phyloP scores from a whole-genome alignment of 1,140 invertebrate genomes.

The Drosophila burlai region DNA sequence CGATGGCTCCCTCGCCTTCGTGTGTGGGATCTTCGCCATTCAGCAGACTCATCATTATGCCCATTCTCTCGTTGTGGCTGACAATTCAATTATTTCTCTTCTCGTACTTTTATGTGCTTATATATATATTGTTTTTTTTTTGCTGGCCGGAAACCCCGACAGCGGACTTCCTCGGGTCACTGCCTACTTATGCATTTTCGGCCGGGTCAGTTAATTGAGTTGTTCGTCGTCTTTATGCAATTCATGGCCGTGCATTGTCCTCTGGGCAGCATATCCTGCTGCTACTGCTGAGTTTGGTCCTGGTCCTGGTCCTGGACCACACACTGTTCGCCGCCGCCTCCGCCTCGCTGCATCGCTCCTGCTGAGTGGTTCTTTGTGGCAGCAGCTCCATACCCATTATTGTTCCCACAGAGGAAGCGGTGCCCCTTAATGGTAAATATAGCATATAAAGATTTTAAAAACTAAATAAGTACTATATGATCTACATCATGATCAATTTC shows the following conservation, averaged over 20 bases:
- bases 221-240: slow-evolving; percentile 71
- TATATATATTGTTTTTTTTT: slow-evolving; percentile 3
- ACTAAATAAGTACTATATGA: background rate
- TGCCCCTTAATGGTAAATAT: background rate
- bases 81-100: slow-evolving; percentile 44
- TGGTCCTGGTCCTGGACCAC: slow-evolving; percentile 51
- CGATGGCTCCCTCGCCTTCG: slow-evolving; percentile 5
- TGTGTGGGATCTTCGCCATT: slow-evolving; percentile 30
- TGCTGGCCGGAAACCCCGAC: slow-evolving; percentile 62
- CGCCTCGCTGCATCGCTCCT: slow-evolving; percentile 11
- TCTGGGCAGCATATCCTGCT: slow-evolving; percentile 67
- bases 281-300: slow-evolving; percentile 30
- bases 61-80: slow-evolving; percentile 10
- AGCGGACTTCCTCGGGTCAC: slow-evolving; percentile 46
- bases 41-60: slow-evolving; percentile 25
- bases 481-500: too few relatives aligned
- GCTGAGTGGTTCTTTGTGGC: slow-evolving; percentile 23
- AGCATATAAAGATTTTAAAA: too few relatives aligned
- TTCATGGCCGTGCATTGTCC: slow-evolving; percentile 72
- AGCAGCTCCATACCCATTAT: background rate
- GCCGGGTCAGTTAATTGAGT: slow-evolving; percentile 67
- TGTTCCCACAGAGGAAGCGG: slow-evolving; percentile 4
- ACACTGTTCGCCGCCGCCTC: slow-evolving; percentile 43
- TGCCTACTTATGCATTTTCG: slow-evolving; percentile 64
- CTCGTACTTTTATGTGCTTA: background rate